Evolutionary conservation across 92 coral and sea anemone genomes (phyloP).

Genomic region (Epizoanthus ramosus): DNA sequence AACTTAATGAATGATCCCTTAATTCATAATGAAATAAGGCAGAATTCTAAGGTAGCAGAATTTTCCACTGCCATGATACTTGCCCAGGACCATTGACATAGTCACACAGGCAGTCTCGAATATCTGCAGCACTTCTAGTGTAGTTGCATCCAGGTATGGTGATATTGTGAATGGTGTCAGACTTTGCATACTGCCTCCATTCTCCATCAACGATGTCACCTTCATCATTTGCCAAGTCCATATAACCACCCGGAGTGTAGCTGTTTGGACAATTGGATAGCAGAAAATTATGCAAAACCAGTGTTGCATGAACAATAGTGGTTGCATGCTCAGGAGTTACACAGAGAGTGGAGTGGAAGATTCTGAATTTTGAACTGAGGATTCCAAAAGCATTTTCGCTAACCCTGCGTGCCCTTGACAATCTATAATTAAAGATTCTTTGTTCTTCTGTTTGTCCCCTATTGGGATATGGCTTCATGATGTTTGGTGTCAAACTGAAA

Average conservation of each 20-base stretch:
- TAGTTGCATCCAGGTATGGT: slow-evolving; percentile 45
- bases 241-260: slow-evolving; percentile 52
- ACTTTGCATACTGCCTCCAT: slow-evolving; percentile 18
- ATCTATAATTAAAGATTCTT: slow-evolving; percentile 57
- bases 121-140: slow-evolving; percentile 42
- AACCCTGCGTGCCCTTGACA: slow-evolving; percentile 54
- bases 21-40: background rate
- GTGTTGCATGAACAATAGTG: slow-evolving; percentile 54
- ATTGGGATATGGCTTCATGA: slow-evolving; percentile 65
- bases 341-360: slow-evolving; percentile 58
- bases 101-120: slow-evolving; percentile 35
- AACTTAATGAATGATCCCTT: too few species aligned
- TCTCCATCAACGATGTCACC: slow-evolving; percentile 54
- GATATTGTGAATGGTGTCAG: slow-evolving; percentile 21
- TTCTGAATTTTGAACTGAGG: slow-evolving; percentile 46
- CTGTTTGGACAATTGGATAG: slow-evolving; percentile 22
- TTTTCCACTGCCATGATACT: slow-evolving; percentile 57
- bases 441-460: slow-evolving; percentile 45
- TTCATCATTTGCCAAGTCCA: slow-evolving; percentile 28
- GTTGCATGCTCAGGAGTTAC: slow-evolving; percentile 59
- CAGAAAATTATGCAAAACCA: slow-evolving; percentile 55
- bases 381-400: slow-evolving; percentile 72
- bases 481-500: slow-evolving; percentile 36
- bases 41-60: slow-evolving; percentile 30
- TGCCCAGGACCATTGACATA: slow-evolving; percentile 60